phyloP scores from a whole-genome alignment of 2,888 invertebrate genomes.

The Macrostomum cliftonense region DNA sequence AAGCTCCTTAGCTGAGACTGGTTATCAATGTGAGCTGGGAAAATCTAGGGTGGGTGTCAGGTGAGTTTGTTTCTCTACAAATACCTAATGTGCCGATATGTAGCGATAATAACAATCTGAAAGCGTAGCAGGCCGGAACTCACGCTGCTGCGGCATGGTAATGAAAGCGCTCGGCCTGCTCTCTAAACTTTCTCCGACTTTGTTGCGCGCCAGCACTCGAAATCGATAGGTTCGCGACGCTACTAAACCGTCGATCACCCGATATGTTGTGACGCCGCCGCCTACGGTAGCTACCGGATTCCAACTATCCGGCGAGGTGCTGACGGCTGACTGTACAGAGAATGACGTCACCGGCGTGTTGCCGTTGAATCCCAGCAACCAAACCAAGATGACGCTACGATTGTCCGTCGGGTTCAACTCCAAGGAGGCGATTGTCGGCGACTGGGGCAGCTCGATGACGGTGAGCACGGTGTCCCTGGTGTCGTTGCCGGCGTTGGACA shows the following conservation, averaged over 20 bases:
- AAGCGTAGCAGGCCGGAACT: constrained; percentile 24
- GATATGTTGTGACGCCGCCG: not conserved
- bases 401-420: constrained; percentile 55
- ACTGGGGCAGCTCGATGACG: constrained; percentile 83
- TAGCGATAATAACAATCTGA: too few species aligned
- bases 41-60: too few species aligned
- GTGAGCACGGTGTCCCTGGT: constrained; percentile 61
- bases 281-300: constrained; percentile 6
- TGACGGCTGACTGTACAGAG: constrained; percentile 54
- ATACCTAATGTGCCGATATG: too few species aligned
- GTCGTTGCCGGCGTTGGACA: constrained; percentile 72
- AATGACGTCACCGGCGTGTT: constrained; percentile 81
- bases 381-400: constrained; percentile 70
- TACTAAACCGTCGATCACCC: constrained; percentile 51
- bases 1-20: not conserved
- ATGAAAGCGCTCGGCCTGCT: constrained; percentile 65
- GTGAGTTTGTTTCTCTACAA: too few species aligned
- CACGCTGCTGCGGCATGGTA: constrained; percentile 80
- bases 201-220: constrained; percentile 82
- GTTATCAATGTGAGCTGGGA: too few species aligned
- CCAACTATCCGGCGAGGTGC: not conserved
- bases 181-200: constrained; percentile 77
- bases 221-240: constrained; percentile 90
- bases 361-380: constrained; percentile 90
- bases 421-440: constrained; percentile 69